Percentiles rank a stretch among this genome's conserved stretches.
Evolutionary conservation across 2,797 vertebrate species (phyloP).

Genomic region (Telmatherina bonti): DNA sequence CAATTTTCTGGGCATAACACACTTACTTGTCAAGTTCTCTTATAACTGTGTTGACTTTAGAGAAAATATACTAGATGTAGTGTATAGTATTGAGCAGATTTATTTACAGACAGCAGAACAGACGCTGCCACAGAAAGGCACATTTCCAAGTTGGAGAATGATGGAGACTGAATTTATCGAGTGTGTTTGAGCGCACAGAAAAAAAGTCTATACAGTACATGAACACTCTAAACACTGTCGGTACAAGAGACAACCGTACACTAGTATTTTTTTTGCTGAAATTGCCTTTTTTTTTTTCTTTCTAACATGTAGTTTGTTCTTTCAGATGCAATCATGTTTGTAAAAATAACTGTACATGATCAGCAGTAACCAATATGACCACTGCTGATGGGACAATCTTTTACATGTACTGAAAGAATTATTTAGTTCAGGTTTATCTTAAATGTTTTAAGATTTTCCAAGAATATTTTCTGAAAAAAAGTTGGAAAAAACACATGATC

Average conservation of each 20-base stretch:
- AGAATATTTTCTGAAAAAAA: too few species aligned
- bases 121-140: constrained; percentile 64
- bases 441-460: neutral
- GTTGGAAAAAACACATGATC: neutral
- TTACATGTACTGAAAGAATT: neutral
- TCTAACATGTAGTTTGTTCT: neutral
- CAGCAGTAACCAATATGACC: constrained; percentile 55
- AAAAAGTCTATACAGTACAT: constrained; percentile 19
- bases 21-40: neutral
- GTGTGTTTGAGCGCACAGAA: constrained; percentile 33
- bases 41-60: neutral
- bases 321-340: constrained; percentile 11
- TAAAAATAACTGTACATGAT: neutral
- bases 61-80: neutral
- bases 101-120: constrained; percentile 62
- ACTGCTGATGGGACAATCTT: neutral
- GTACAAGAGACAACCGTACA: neutral
- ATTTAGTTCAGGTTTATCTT: neutral
- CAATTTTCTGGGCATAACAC: neutral
- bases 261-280: constrained; percentile 5
- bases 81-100: constrained; percentile 28
- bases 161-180: constrained; percentile 17
- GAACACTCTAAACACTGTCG: constrained; percentile 1
- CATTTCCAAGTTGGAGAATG: constrained; percentile 30
- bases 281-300: neutral